phyloP scores from a whole-genome alignment of 2,113 vertebrate species.

The Pluvialis apricaria region DNA sequence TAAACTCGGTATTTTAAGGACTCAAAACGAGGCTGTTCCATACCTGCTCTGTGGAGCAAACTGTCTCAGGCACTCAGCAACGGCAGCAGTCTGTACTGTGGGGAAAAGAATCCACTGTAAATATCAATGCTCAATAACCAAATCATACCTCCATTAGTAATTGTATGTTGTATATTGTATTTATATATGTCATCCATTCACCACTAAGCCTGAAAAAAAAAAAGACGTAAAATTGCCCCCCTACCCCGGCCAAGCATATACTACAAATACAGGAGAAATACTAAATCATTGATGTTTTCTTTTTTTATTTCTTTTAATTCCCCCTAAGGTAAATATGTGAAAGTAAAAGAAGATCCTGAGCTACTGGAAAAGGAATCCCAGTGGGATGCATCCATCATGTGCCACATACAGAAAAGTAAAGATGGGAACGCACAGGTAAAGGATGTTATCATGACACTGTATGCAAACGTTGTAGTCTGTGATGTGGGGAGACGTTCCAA shows the following conservation, averaged over 20 bases:
- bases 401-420: background rate
- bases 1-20: background rate
- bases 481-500: background rate
- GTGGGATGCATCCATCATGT: background rate
- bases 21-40: background rate
- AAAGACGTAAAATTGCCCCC: background rate
- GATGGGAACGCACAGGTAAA: background rate
- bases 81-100: background rate
- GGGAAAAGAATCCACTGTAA: background rate
- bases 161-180: background rate
- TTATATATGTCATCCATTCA: background rate
- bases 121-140: background rate
- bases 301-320: background rate
- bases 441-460: fast-evolving
- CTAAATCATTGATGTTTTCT: background rate
- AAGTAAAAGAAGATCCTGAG: background rate
- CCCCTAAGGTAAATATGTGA: background rate
- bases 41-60: background rate
- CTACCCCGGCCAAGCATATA: background rate
- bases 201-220: background rate
- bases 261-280: background rate
- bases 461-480: no score
- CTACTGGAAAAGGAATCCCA: background rate
- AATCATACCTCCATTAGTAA: background rate
- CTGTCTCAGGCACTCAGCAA: background rate